These are phyloP conservation scores for Zapornia atra DNA, from an alignment of 2,113 vertebrate species.

Conservation along the genomic window DNA sequence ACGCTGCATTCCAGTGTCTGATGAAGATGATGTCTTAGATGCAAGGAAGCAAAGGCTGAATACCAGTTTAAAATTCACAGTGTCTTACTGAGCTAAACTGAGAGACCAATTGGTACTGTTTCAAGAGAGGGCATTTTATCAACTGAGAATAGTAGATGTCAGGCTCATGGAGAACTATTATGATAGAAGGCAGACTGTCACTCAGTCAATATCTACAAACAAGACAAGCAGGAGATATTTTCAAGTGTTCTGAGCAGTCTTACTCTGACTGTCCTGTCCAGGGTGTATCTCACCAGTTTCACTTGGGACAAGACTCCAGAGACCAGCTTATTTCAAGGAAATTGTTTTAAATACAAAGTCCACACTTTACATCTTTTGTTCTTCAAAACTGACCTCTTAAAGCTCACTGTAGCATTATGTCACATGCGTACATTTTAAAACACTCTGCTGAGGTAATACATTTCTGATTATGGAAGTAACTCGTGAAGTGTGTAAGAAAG, in stretches of 20 bases:
- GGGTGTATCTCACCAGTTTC: background rate
- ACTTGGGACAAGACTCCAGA: background rate
- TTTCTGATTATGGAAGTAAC: background rate
- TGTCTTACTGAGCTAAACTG: background rate
- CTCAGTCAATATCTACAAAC: background rate
- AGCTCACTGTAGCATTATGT: background rate
- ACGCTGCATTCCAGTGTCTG: background rate
- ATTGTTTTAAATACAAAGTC: background rate
- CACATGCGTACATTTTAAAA: background rate
- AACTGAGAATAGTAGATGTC: background rate
- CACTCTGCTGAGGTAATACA: background rate
- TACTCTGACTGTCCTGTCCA: background rate
- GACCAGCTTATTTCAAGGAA: background rate
- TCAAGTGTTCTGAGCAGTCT: background rate
- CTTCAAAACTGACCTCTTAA: background rate
- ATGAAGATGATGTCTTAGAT: background rate
- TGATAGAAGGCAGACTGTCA: background rate
- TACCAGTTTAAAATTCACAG: background rate
- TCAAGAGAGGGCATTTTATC: background rate
- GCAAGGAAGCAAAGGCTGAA: background rate
- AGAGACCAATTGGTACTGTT: background rate
- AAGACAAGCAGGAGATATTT: background rate
- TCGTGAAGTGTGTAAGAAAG: accelerated
- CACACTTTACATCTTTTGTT: background rate
- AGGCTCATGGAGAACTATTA: background rate